Evolutionary conservation across 2,113 vertebrate species (phyloP), one percentile per base, ranked within the genome.

Genomic region (Sceloporus undulatus): DNA sequence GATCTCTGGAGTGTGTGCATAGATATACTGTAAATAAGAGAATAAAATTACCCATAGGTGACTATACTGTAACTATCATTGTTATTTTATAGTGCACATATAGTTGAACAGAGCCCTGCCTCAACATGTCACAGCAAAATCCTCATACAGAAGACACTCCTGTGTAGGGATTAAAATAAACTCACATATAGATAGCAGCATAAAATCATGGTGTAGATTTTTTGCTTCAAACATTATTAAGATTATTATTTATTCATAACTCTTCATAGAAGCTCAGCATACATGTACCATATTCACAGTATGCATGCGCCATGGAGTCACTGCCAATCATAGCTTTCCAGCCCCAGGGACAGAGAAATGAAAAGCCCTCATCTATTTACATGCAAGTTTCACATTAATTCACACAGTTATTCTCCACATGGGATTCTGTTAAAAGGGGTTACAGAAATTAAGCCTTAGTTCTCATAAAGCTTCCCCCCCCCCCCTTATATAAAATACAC

Each of bases 151-250:
- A 68, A 48, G n/a, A 23, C 8, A 70, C 25, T 68, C 54, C 16
- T 83, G 18, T 34, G n/a, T 81, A 74, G 27, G n/a, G 74, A 71
- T 29, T 73, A 81, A 59, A 11, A 76, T 76, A 79, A 56, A 84
- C 29, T 18, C 18, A 56, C 10, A 62, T 62, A 81, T 40, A 59
- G 10, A 11, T 62, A 21, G 9, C 59, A 42, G 38, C 38, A 76
- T 19, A 34, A 73, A 85, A 75, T 62, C 23, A 40, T 25, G 23
- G 4, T 52, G 21, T 34, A 48, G 34, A 86, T 0, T 10, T 29
- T 78, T 74, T 34, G 21, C 38, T 3, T 52, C 4, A 16, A 9
- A 62, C 18, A 59, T 9, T 59, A 59, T 13, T 10, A 59, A 11
- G 5, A 59, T 59, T 59, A 59, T 59, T 59, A 59, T 59, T 59